Evolutionary conservation across 2,797 vertebrate species (phyloP).

Genomic region (Sebastes umbrosus): DNA sequence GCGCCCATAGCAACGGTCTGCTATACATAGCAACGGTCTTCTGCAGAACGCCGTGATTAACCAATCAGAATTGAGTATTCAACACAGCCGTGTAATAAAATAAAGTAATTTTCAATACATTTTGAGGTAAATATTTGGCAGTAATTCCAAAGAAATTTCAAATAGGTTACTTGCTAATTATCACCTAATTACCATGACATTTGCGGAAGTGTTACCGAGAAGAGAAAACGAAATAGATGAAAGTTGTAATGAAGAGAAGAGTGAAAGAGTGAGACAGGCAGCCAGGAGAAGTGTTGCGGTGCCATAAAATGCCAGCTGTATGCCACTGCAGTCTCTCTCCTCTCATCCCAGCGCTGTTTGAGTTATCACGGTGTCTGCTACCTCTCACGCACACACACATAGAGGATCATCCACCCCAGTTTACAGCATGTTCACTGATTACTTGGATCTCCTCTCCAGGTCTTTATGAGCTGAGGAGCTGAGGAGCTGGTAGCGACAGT

Average conservation of each 20-base stretch:
- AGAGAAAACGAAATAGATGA: not conserved
- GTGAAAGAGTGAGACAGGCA: constrained; percentile 25
- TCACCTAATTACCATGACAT: too few relatives aligned
- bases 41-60: too few relatives aligned
- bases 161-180: too few relatives aligned
- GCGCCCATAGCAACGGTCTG: too few relatives aligned
- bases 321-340: constrained; percentile 62
- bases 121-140: too few relatives aligned
- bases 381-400: constrained; percentile 27
- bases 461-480: constrained; percentile 60
- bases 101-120: too few relatives aligned
- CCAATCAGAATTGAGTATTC: too few relatives aligned
- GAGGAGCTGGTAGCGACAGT: constrained; percentile 27
- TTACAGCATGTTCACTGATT: constrained; percentile 72
- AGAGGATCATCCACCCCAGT: constrained; percentile 20
- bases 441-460: constrained; percentile 60
- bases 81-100: too few relatives aligned
- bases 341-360: constrained; percentile 46
- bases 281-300: constrained; percentile 42
- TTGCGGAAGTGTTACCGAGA: too few relatives aligned
- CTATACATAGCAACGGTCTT: too few relatives aligned
- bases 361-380: constrained; percentile 61
- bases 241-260: not conserved
- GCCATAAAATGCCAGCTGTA: constrained; percentile 75
- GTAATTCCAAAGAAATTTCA: too few relatives aligned